These are phyloP conservation scores for Tangara arthus DNA, from an alignment of 2,797 vertebrate species.

Conservation along the genomic window DNA sequence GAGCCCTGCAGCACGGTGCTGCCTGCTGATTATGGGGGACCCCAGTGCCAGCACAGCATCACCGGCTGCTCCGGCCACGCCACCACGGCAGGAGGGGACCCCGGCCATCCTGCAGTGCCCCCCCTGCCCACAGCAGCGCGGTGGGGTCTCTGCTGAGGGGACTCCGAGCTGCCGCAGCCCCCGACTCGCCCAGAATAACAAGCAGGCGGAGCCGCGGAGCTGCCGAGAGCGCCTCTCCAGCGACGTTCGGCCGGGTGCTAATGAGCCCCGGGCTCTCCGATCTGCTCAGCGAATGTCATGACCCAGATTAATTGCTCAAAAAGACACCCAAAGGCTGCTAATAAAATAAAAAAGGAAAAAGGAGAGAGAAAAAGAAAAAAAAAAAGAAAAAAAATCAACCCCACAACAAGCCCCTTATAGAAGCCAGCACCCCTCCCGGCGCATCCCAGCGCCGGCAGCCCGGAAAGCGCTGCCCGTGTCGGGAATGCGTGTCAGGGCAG, in stretches of 20 bases:
- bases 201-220: not conserved
- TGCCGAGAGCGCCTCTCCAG: not conserved
- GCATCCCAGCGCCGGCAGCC: not conserved
- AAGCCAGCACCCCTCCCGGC: not conserved
- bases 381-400: not conserved
- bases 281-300: not conserved
- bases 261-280: not conserved
- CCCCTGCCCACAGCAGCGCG: accelerated
- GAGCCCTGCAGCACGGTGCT: conserved; percentile 33
- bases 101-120: accelerated
- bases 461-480: conserved; percentile 11
- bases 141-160: not conserved
- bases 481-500: conserved; percentile 1
- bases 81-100: not conserved
- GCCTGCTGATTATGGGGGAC: not conserved
- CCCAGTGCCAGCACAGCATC: not conserved
- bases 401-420: not conserved
- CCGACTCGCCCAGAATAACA: conserved; percentile 47
- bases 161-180: conserved; percentile 14
- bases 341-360: not conserved
- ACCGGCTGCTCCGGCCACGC: accelerated
- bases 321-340: not conserved
- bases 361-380: too few relatives aligned
- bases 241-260: not conserved
- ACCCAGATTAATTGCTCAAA: conserved; percentile 47